Evolutionary conservation across 2,888 invertebrate species (phyloP).

Genomic region (Drosophila multiciliata): DNA sequence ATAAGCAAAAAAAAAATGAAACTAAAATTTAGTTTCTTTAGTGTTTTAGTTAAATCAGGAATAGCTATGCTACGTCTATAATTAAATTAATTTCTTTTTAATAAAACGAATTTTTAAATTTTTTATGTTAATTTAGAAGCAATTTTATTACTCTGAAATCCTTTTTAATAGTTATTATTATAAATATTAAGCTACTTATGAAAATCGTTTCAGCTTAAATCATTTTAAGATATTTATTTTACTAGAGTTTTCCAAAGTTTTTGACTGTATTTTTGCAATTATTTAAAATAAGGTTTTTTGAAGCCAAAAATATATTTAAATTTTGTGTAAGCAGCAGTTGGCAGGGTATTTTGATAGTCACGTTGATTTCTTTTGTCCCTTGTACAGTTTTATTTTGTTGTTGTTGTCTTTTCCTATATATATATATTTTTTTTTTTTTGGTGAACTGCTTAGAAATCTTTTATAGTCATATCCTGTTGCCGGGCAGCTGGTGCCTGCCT

Average conservation of each 20-base stretch:
- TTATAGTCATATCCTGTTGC: slow-evolving; percentile 61
- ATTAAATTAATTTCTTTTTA: too few species aligned
- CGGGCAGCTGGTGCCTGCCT: slow-evolving; percentile 21
- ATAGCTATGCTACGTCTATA: neutral
- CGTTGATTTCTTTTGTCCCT: neutral
- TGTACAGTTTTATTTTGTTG: neutral
- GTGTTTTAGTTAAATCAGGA: neutral
- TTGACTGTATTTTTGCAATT: too few species aligned
- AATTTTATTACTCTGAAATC: neutral
- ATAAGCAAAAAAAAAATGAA: neutral
- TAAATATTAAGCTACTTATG: neutral
- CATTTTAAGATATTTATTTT: too few species aligned
- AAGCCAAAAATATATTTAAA: too few species aligned
- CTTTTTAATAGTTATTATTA: neutral
- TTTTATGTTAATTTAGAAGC: neutral
- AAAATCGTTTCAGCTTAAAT: too few species aligned
- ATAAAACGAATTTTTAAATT: neutral
- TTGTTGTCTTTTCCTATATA: neutral
- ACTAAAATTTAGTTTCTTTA: neutral
- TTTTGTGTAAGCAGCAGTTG: neutral
- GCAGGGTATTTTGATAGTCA: neutral
- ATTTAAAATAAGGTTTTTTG: too few species aligned
- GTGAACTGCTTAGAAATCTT: slow-evolving; percentile 43
- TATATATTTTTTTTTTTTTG: neutral
- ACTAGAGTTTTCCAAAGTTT: too few species aligned